Evolutionary conservation across 2,797 vertebrate genomes (phyloP).

Genomic region (Brachymystax lenok): DNA sequence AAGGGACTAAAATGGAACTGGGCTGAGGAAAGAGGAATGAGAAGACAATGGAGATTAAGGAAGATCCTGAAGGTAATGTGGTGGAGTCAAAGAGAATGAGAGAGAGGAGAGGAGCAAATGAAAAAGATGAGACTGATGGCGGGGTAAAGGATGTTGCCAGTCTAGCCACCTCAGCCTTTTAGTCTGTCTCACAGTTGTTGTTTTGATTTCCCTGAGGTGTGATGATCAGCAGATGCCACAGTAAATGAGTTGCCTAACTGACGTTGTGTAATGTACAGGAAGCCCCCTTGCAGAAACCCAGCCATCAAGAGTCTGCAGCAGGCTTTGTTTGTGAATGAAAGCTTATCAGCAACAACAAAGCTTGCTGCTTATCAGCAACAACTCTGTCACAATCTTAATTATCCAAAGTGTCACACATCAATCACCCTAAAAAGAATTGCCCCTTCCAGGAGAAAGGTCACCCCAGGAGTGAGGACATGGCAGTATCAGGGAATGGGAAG

Average conservation of each 20-base stretch:
- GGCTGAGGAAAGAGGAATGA: not conserved
- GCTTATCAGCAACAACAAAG: not conserved
- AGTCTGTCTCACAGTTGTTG: not conserved
- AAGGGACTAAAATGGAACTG: too few relatives aligned
- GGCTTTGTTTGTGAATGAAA: too few relatives aligned
- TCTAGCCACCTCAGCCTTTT: not conserved
- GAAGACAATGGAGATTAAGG: not conserved
- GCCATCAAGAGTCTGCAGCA: too few relatives aligned
- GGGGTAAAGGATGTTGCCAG: not conserved
- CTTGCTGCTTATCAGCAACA: not conserved
- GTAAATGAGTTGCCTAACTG: too few relatives aligned
- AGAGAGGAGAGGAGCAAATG: not conserved
- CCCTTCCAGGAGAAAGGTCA: not conserved
- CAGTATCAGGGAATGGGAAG: conserved; percentile 14
- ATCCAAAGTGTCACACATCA: not conserved
- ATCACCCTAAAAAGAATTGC: not conserved
- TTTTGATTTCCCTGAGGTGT: not conserved
- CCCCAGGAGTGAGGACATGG: not conserved
- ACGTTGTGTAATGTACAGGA: not conserved
- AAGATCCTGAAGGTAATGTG: not conserved
- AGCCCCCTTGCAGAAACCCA: not conserved
- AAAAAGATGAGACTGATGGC: not conserved
- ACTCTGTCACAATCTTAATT: not conserved
- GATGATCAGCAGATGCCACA: not conserved
- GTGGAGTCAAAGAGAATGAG: too few relatives aligned